Base-by-base conservation (phyloP, 2,113 vertebrate species). In the Lepisosteus oculatus region DNA sequence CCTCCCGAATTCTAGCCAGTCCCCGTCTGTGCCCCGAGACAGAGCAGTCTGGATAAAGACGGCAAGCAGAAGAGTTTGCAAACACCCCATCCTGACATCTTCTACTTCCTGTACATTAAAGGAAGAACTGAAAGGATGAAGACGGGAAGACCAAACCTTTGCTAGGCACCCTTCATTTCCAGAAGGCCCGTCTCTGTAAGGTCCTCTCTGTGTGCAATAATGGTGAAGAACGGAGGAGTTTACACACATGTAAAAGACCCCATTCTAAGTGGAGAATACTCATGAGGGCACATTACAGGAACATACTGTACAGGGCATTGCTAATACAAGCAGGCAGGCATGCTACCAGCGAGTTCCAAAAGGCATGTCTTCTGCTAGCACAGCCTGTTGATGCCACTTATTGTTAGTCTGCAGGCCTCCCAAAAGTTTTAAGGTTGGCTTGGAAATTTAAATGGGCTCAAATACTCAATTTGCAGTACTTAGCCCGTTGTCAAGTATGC, bases 401-500 rank as follows among this genome's bases (percentile, higher is more conserved):
- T 17, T 44, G 68, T 69, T 41, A 69, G 29, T 45, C 41, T 69
- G 55, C 59, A 69, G 55, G 8, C 56, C 9, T 42, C 43, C 9
- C 5, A 51, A 67, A 3, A 0, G 44, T 29, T 29, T 29, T 29
- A 29, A 29, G 17, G 17, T 29, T 29, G 17, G 17, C 41, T 64
- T 64, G 29, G n/a, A 63, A 61, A 44, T 79, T 79, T 76, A 76
- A 76, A 69, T 74, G 73, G 76, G 64, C 57, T 69, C 71, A 43
- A 85, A 74, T 81, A 45, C 7, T 47, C 6, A 14, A 9, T 51
- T 42, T 47, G 64, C 12, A 13, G 13, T 45, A 13, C 64, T 13
- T 8, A 6, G 64, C 9, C n/a, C 8, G 47, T 51, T 51, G 47
- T 9, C 47, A 51, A 51, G 47, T 2, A 29, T 29, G 17, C 17